Percentiles rank a stretch among this genome's conserved stretches.
phyloP scores from a whole-genome alignment of 2,113 vertebrate species.

The Eira barbara region DNA sequence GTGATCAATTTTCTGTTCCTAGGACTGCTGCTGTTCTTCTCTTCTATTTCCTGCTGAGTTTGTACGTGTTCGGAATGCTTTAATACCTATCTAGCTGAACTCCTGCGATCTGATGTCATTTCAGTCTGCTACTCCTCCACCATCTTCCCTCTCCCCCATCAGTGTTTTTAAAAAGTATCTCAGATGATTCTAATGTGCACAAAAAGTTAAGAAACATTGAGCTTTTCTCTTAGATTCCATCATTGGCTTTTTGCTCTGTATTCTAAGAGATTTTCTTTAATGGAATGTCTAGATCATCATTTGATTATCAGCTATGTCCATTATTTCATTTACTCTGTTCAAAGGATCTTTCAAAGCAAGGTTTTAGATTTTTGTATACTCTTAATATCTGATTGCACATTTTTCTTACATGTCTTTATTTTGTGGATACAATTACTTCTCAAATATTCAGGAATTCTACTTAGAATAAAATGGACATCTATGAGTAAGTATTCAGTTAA shows the following conservation, averaged over 20 bases:
- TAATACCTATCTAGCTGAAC: no score
- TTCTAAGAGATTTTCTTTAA: not conserved
- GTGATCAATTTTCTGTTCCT: no score
- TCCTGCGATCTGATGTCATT: no score
- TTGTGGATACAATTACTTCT: not conserved
- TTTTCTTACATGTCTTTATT: slow-evolving; percentile 1
- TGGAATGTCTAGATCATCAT: not conserved
- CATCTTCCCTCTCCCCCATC: not conserved
- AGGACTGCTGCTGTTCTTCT: no score
- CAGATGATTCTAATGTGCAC: not conserved
- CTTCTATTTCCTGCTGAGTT: no score
- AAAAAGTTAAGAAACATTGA: not conserved
- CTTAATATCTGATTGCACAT: not conserved
- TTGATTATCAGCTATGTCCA: slow-evolving; percentile 9
- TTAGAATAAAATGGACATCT: not conserved
- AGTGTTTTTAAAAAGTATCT: not conserved
- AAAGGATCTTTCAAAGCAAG: not conserved
- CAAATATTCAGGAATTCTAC: not conserved
- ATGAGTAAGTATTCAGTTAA: not conserved
- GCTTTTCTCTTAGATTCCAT: not conserved
- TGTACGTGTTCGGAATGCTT: no score
- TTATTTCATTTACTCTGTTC: not conserved
- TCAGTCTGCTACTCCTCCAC: no score
- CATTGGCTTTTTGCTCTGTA: not conserved
- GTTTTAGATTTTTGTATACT: not conserved